These are phyloP conservation scores for Byasa hedistus DNA, from an alignment of 2,888 invertebrate genomes.

Conservation along the genomic window DNA sequence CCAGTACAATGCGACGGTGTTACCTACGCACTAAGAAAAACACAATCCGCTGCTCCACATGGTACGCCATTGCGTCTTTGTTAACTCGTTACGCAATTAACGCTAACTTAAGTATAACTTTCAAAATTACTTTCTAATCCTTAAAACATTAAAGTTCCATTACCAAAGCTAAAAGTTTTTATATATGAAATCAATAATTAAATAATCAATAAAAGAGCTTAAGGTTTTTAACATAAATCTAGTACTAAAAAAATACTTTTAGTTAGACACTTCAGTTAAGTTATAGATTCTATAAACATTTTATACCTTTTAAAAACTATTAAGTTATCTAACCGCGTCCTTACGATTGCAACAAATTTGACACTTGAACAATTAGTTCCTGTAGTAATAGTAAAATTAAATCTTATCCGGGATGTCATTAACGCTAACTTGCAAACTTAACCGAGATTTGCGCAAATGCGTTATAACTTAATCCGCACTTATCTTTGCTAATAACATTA, in stretches of 20 bases:
- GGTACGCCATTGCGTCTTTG: slow-evolving; percentile 8
- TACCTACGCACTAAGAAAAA: slow-evolving; percentile 25
- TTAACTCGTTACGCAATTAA: slow-evolving; percentile 16
- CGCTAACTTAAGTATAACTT: background rate
- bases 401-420: slow-evolving; percentile 20
- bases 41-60: slow-evolving; percentile 7
- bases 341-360: background rate
- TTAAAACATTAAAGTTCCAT: background rate
- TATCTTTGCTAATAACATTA: background rate
- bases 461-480: slow-evolving; percentile 12
- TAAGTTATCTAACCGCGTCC: no score
- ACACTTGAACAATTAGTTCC: background rate
- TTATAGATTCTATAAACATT: no score
- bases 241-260: no score
- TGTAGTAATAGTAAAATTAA: slow-evolving; percentile 6
- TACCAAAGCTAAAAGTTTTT: no score
- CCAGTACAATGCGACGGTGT: slow-evolving; percentile 19
- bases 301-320: no score
- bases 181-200: no score
- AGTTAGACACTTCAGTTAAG: no score
- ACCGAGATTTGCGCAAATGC: slow-evolving; percentile 13
- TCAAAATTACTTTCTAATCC: background rate
- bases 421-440: background rate
- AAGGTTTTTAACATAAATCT: no score
- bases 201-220: no score